Evolutionary conservation across 2,888 invertebrate species (phyloP), one percentile per base, ranked within the genome.

Genomic region (Parnassius glacialis): DNA sequence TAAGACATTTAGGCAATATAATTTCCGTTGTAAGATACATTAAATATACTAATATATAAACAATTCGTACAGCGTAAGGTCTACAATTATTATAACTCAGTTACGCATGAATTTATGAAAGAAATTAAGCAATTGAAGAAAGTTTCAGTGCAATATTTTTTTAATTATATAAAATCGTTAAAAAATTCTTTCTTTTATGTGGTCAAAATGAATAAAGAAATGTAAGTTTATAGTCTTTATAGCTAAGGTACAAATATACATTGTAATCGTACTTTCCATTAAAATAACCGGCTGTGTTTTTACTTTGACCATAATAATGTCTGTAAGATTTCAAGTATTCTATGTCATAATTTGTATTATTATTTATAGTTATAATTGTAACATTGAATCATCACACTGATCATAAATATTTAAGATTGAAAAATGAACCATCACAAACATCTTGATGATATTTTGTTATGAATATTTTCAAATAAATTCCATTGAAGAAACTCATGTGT

Each of bases 281-380:
- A 73, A 71, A 64, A 61, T 71, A 57, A 68, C 64, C 66, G 78
- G 79, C 78, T 78, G 78, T 76, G 77, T 79, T 68, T 34, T 64
- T 16, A 61, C 48, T 50, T 51, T n/a, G 55, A 61, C 50, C 55
- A 55, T 61, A 61, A 61, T 56, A 51, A 60, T 50, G 50, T 34
- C 10, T 25, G 34, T 61, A 61, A 61, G 54, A 44, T 53, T 51
- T 34, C 43, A 53, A 10, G 25, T 44, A 1, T 20, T 54, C 20
- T 20, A 41, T 44, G 44, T 54, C 47, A 52, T 34, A 7, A 34
- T 57, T 52, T 52, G 41, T 20, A 52, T 52, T 44, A 48, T 45
- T 61, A 62, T 62, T 60, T 60, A 60, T 34, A 25, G 3, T 5
- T 25, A 25, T 25, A 34, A 34, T 62, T 62, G 48, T 52, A 53